These are phyloP conservation scores for Clostera curtula DNA, from an alignment of 2,888 invertebrate genomes.

Conservation along the genomic window DNA sequence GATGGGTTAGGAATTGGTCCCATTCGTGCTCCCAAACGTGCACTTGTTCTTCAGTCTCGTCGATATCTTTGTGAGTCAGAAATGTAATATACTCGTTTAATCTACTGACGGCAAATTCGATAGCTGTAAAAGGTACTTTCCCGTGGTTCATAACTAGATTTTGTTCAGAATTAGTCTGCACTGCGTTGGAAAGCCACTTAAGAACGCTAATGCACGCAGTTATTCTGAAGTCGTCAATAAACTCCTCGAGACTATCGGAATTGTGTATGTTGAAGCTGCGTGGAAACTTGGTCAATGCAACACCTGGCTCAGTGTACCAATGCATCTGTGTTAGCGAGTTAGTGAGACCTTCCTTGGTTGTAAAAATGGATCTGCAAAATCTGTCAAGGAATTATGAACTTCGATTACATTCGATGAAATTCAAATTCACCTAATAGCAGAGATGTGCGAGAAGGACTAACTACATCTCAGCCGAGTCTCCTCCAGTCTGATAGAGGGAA, in stretches of 20 bases:
- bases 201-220: slow-evolving; percentile 91
- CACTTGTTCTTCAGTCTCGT: slow-evolving; percentile 79
- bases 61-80: slow-evolving; percentile 84
- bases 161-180: slow-evolving; percentile 72
- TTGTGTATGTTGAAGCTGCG: slow-evolving; percentile 90
- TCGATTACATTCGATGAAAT: no score
- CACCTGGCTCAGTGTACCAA: slow-evolving; percentile 89
- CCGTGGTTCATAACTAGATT: slow-evolving; percentile 74
- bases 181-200: slow-evolving; percentile 81
- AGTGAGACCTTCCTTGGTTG: slow-evolving; percentile 93
- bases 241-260: slow-evolving; percentile 87
- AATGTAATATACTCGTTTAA: slow-evolving; percentile 84
- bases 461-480: no score
- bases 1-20: slow-evolving; percentile 87
- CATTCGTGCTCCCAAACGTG: slow-evolving; percentile 90
- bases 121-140: slow-evolving; percentile 81
- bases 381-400: no score
- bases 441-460: no score
- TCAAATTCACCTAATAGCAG: no score
- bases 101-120: slow-evolving; percentile 88
- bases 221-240: slow-evolving; percentile 90
- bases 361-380: slow-evolving; percentile 90
- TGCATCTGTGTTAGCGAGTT: slow-evolving; percentile 86
- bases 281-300: slow-evolving; percentile 88
- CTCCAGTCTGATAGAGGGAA: no score